Percentiles rank a stretch among this genome's conserved stretches.
These are phyloP conservation scores for Nesogale talazaci DNA, from an alignment of 2,113 vertebrate genomes.

Conservation along the genomic window DNA sequence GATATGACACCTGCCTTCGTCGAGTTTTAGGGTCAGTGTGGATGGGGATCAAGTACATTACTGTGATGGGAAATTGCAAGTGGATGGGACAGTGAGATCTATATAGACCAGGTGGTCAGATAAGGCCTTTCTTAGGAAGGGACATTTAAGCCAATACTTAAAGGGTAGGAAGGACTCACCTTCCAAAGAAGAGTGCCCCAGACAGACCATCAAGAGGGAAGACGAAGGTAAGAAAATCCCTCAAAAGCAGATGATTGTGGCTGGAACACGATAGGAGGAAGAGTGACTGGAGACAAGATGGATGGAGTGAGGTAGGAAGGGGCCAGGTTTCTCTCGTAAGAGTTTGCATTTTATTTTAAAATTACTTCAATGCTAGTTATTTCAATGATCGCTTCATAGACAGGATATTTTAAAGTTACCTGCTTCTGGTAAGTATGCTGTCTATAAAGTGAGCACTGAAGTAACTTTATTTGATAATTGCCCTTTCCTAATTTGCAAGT, in stretches of 20 bases:
- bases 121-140: not conserved
- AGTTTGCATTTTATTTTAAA: conserved; percentile 54
- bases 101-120: not conserved
- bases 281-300: not conserved
- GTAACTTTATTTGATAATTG: not conserved
- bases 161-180: not conserved
- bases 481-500: not conserved
- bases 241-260: not conserved
- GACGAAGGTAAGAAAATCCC: not conserved
- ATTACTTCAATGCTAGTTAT: too few relatives aligned
- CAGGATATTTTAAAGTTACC: not conserved
- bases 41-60: not conserved
- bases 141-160: conserved; percentile 11
- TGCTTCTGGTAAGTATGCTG: conserved; percentile 10
- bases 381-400: too few relatives aligned
- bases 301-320: not conserved
- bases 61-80: conserved; percentile 13
- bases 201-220: not conserved
- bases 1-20: not conserved
- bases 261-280: not conserved
- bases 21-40: not conserved
- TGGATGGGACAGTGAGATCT: not conserved
- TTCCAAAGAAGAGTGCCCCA: not conserved
- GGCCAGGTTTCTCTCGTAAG: not conserved
- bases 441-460: conserved; percentile 26